phyloP scores from a whole-genome alignment of 2,113 vertebrate species.

The Sander lucioperca region DNA sequence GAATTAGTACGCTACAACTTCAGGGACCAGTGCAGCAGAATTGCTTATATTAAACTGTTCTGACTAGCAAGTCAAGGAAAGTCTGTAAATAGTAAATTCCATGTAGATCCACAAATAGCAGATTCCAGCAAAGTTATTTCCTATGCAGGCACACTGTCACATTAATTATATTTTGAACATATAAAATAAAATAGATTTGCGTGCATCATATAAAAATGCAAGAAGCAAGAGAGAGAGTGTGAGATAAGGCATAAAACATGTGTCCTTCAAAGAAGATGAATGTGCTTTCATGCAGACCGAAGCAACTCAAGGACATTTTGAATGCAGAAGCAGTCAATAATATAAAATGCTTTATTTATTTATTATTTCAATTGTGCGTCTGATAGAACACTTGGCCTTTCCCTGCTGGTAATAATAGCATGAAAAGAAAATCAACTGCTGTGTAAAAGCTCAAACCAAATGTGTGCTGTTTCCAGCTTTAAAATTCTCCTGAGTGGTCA shows the following conservation, averaged over 20 bases:
- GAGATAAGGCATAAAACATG: conserved; percentile 26
- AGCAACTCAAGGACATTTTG: conserved; percentile 46
- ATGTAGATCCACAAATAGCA: conserved; percentile 6
- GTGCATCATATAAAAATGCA: conserved; percentile 14
- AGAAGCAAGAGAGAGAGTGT: neutral
- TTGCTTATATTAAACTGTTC: neutral
- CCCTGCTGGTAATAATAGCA: conserved; percentile 4
- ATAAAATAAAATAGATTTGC: conserved; percentile 8
- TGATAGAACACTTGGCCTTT: conserved; percentile 21
- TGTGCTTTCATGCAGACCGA: conserved; percentile 38
- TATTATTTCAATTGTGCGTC: conserved; percentile 56
- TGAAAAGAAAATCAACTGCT: conserved; percentile 8
- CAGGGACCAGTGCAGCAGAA: neutral
- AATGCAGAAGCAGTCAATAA: conserved; percentile 57
- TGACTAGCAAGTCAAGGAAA: conserved; percentile 25
- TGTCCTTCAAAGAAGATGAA: conserved; percentile 24
- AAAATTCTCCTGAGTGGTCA: conserved; percentile 22
- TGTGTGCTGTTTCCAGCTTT: neutral
- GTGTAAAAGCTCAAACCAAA: conserved; percentile 5
- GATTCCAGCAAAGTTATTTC: conserved; percentile 14
- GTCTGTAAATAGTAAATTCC: neutral
- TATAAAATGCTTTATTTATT: conserved; percentile 41
- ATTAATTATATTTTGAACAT: conserved; percentile 22
- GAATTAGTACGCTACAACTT: neutral
- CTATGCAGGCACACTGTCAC: conserved; percentile 20